A percentile compares a stretch with the other conserved stretches of the same genome.
phyloP scores from a whole-genome alignment of 2,888 invertebrate species.

The Panzeria rudis region DNA sequence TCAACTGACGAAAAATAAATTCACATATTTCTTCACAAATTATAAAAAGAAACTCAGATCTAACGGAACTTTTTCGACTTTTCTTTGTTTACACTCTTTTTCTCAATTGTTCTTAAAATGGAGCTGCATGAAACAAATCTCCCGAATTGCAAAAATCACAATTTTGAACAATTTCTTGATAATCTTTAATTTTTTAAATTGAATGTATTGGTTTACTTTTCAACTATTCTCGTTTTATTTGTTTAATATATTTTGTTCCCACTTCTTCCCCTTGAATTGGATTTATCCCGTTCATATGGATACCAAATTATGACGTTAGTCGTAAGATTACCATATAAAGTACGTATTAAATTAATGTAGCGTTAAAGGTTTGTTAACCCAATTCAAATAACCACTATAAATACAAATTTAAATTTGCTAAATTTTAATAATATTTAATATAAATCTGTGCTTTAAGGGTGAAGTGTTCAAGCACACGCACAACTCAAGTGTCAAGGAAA shows the following conservation, averaged over 20 bases:
- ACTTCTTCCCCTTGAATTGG: background rate
- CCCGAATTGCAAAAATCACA: too few relatives aligned
- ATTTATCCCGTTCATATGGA: background rate
- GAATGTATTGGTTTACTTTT: too few relatives aligned
- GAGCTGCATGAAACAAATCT: too few relatives aligned
- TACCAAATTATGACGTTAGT: background rate
- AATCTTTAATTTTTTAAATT: too few relatives aligned
- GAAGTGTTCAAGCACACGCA: background rate
- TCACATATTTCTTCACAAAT: too few relatives aligned
- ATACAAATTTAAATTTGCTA: background rate
- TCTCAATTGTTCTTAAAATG: too few relatives aligned
- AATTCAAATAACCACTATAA: background rate
- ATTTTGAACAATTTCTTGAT: too few relatives aligned
- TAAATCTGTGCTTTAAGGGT: background rate
- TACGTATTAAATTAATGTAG: background rate
- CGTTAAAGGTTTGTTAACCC: background rate
- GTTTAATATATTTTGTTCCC: background rate
- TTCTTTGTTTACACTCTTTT: too few relatives aligned
- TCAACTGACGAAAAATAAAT: too few relatives aligned
- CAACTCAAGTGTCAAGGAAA: background rate
- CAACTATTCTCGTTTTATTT: background rate
- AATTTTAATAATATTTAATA: background rate
- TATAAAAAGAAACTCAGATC: too few relatives aligned
- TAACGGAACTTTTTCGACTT: too few relatives aligned
- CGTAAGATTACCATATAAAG: background rate